Percentiles rank a stretch among this genome's conserved stretches.
These are phyloP conservation scores for Melanotus villosus DNA, from an alignment of 2,888 invertebrate species.

Conservation along the genomic window DNA sequence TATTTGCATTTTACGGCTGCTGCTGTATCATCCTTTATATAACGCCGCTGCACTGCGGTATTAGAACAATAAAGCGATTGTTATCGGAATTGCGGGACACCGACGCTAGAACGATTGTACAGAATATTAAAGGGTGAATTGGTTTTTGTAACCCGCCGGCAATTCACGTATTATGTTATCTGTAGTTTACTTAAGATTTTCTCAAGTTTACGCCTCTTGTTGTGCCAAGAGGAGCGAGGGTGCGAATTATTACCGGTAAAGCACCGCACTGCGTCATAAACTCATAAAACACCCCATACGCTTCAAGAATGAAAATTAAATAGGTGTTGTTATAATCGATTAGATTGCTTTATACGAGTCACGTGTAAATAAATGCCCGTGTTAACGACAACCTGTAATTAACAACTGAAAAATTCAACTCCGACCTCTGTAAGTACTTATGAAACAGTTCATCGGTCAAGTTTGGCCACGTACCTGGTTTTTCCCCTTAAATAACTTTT, in stretches of 20 bases:
- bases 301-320: background rate
- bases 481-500: too few species aligned
- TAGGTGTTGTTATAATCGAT: background rate
- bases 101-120: background rate
- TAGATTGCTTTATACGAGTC: background rate
- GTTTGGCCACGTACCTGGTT: too few species aligned
- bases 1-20: background rate
- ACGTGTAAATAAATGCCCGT: background rate
- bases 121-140: too few species aligned
- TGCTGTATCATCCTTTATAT: background rate
- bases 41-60: conserved; percentile 27
- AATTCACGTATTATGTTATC: background rate
- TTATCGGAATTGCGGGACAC: conserved; percentile 9
- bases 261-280: conserved; percentile 8
- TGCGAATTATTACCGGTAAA: background rate
- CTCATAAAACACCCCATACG: background rate
- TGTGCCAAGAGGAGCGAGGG: background rate
- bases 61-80: conserved; percentile 28
- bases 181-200: background rate
- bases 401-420: background rate
- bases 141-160: background rate
- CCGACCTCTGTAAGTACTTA: background rate
- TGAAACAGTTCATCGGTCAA: too few species aligned
- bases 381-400: background rate
- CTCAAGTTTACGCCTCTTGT: background rate